A percentile compares a stretch with the other conserved stretches of the same genome.
Evolutionary conservation across 2,888 invertebrate genomes (phyloP).

Genomic region (Tinea pellionella): DNA sequence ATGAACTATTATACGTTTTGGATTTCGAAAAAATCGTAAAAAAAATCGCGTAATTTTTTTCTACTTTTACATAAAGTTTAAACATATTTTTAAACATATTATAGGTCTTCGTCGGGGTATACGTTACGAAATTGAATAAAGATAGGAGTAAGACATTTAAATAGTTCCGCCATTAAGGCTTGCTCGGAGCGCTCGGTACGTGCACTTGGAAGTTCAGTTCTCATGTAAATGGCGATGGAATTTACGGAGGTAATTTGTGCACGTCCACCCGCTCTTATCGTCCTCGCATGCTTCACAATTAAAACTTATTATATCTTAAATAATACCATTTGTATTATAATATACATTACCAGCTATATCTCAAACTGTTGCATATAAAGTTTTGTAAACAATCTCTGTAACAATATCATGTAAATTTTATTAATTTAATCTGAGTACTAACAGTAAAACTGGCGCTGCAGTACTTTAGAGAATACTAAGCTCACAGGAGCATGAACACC

Average conservation of each 20-base stretch:
- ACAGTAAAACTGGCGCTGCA: too few relatives aligned
- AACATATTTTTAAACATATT: background rate
- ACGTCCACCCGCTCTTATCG: constrained; percentile 26
- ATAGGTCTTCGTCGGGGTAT: constrained; percentile 6
- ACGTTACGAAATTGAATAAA: constrained; percentile 43
- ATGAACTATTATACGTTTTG: too few relatives aligned
- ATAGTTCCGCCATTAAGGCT: constrained; percentile 47
- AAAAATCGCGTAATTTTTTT: too few relatives aligned
- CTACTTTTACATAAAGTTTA: background rate
- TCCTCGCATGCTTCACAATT: constrained; percentile 27
- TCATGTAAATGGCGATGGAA: constrained; percentile 45
- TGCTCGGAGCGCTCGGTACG: constrained; percentile 23
- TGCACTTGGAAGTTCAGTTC: constrained; percentile 33
- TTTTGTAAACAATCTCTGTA: background rate
- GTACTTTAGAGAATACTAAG: too few relatives aligned
- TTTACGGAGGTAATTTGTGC: constrained; percentile 35
- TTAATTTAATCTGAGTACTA: too few relatives aligned
- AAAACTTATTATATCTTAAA: constrained; percentile 32
- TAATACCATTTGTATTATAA: constrained; percentile 17
- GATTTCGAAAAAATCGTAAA: too few relatives aligned
- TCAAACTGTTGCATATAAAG: background rate
- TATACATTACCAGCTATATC: background rate
- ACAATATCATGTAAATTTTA: background rate
- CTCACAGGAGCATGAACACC: too few relatives aligned
- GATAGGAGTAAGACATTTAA: constrained; percentile 46